Conservation (phyloP, 2,888 invertebrate species). For the Itoplectis maculator region DNA sequence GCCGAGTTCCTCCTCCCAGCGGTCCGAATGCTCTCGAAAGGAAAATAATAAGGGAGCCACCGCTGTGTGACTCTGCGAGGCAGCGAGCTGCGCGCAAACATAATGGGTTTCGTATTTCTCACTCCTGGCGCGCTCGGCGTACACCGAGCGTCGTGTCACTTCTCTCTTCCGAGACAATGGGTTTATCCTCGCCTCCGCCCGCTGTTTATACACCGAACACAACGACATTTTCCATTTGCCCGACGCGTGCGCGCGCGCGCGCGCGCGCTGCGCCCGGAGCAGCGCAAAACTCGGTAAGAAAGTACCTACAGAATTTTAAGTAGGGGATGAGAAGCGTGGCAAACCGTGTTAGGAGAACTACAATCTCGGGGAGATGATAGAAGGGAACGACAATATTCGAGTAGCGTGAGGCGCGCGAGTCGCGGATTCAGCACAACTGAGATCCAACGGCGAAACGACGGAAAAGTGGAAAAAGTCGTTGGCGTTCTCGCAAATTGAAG, state of each 20-base stretch:
- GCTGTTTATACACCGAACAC: not conserved
- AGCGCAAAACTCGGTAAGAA: constrained; percentile 17
- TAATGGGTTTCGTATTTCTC: constrained; percentile 46
- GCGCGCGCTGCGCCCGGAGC: constrained; percentile 1
- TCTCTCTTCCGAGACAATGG: constrained; percentile 22
- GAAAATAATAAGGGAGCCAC: constrained; percentile 31
- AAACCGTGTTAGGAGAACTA: constrained; percentile 29
- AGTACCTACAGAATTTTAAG: constrained; percentile 19
- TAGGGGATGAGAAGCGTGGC: constrained; percentile 11
- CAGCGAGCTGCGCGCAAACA: constrained; percentile 11
- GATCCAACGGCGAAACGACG: constrained; percentile 5
- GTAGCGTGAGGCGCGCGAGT: not conserved
- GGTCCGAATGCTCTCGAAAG: constrained; percentile 19
- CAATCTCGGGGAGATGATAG: not conserved
- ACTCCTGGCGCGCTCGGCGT: constrained; percentile 9
- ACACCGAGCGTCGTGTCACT: constrained; percentile 22
- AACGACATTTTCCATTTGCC: constrained; percentile 23
- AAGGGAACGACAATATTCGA: constrained; percentile 9
- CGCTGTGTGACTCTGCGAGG: constrained; percentile 2
- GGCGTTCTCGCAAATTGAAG: not conserved
- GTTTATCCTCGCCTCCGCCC: constrained; percentile 36
- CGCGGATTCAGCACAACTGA: not conserved
- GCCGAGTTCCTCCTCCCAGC: not conserved
- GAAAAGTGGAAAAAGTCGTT: not conserved
- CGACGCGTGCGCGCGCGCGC: not conserved